Base-by-base conservation (phyloP, 2,113 vertebrate genomes). In the Bos taurus region DNA sequence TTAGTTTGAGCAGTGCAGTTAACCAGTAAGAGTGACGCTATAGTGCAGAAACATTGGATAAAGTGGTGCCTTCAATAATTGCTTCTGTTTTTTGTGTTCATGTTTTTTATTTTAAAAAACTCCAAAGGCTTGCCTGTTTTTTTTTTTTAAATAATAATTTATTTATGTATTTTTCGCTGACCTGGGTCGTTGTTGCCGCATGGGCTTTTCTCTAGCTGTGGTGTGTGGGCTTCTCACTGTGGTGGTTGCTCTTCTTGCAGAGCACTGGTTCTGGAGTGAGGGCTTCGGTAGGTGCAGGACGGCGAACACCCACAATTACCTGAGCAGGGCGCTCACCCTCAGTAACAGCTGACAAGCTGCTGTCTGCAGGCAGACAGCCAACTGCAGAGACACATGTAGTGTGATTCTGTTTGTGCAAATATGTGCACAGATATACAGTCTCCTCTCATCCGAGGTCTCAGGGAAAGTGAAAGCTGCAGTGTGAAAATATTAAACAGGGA, bases 141-240 rank as follows among this genome's bases (percentile, higher is more conserved):
- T 0, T 52, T 52, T 52, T 52, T 52, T 52, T 15, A 1, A 48
- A 48, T 16, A 74, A 14, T 26, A 14, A 4, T 7, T 43, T 25
- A 26, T 14, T 3, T 43, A 7, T 74, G 11, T 23, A 25, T 25
- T 26, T 77, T 77, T 26, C 6, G 12, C 40, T 26, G 23, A 77
- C 21, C 71, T 25, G 23, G 12, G 40, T 26, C 5, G 0, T 26
- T 14, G 71, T 14, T 26, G 71, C 40, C 14, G 1, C 6, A 0
- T 1, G 12, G 12, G 36, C 12, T 77, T 2, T 2, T 26, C 71
- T 43, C 6, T 7, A 0, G 11, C 2, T 40, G 36, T 23, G 40
- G 1, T 23, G n/a, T 36, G 64, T 0, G 8, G 17, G 21, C 23
- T 7, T 77, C 71, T 43, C 71, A 26, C 71, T 14, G 71, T 26